A percentile compares a stretch with the other conserved stretches of the same genome.
Conservation (phyloP, 2,797 vertebrate species). For the Melanotaenia pygmaea region DNA sequence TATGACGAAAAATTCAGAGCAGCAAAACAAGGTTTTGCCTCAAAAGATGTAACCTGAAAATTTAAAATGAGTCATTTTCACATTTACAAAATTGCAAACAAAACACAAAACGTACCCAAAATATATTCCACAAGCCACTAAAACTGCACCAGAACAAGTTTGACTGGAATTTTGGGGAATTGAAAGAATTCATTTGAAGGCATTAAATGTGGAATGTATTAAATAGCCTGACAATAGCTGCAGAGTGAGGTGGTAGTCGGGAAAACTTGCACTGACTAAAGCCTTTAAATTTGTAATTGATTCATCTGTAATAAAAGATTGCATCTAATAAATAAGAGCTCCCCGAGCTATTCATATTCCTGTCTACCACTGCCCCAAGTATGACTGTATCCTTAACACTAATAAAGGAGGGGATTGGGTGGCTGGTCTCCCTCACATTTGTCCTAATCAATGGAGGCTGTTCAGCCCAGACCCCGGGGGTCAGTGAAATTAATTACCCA, state of each 20-base stretch:
- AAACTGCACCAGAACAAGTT: conserved; percentile 61
- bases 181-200: conserved; percentile 60
- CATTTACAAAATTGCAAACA: not conserved
- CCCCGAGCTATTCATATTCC: conserved; percentile 58
- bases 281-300: conserved; percentile 81
- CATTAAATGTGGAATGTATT: conserved; percentile 73
- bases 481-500: conserved; percentile 83
- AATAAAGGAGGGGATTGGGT: conserved; percentile 73
- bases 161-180: conserved; percentile 53
- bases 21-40: conserved; percentile 41
- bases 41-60: conserved; percentile 16
- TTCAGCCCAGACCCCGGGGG: conserved; percentile 82
- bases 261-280: conserved; percentile 69
- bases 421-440: conserved; percentile 75
- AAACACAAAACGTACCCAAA: conserved; percentile 8
- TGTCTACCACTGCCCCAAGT: conserved; percentile 50
- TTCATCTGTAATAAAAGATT: conserved; percentile 74
- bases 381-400: conserved; percentile 80
- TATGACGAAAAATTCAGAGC: conserved; percentile 24
- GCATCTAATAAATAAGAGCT: conserved; percentile 1
- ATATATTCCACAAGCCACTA: conserved; percentile 24
- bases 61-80: conserved; percentile 19
- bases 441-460: conserved; percentile 86
- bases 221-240: conserved; percentile 63
- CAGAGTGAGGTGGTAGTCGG: conserved; percentile 67